Base-by-base conservation (phyloP, 2,888 invertebrate species). In the Neria commutata region DNA sequence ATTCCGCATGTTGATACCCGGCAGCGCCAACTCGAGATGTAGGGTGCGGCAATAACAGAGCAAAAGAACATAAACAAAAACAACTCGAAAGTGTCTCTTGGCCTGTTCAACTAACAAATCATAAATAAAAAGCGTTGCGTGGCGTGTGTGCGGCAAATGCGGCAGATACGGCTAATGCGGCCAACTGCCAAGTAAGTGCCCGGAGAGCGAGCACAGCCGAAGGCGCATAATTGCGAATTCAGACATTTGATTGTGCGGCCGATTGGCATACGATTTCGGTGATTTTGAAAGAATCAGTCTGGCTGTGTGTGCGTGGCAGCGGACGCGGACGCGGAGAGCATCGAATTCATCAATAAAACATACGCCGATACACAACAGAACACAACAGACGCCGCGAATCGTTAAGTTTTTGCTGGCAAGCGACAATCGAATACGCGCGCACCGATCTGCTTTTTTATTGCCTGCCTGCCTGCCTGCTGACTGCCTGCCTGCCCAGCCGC, bases 281-380 rank as follows among this genome's bases (percentile, higher is more conserved):
- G 68, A 69, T 67, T 64, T 64, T 57, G 62, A 16, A 46, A 57
- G 40, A 24, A 21, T 46, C 29, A 45, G 51, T 53, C 57, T 56
- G 52, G 50, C 60, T 62, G 56, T 64, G 63, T 60, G 67, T 63
- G 40, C 23, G 24, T 42, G 33, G 49, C 49, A 23, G 37, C n/a
- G 4, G 21, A 21, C 42, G 26, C 63, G 72, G 69, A 70, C 73
- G 71, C 71, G 72, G 72, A 75, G 69, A 66, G 69, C 71, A 72
- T n/a, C 73, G 75, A 75, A 75, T 78, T 78, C 78, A 78, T 78
- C 78, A 76, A 78, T 78, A 78, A 78, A 78, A 78, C 78, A 78
- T 78, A 70, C 71, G 72, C 57, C 59, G 59, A 56, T 52, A 63
- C 24, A n/a, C 33, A 57, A 23, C n/a, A 51, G 26, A 52, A 42